These are phyloP conservation scores for Pammene fasciana DNA, from an alignment of 2,888 invertebrate species.

Conservation along the genomic window DNA sequence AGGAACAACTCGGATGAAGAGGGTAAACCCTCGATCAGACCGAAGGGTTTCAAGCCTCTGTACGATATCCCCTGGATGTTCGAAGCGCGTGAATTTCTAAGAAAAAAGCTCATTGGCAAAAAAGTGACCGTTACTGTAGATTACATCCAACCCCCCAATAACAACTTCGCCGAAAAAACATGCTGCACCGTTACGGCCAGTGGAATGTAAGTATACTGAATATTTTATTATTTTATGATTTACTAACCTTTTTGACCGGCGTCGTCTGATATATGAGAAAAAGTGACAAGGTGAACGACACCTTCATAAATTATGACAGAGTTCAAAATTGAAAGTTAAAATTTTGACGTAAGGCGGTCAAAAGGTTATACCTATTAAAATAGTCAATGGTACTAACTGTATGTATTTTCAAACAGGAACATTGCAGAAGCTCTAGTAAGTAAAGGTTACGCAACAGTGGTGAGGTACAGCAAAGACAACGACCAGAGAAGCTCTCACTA, in stretches of 20 bases:
- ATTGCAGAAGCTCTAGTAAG: slow-evolving; percentile 96
- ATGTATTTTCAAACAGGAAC: slow-evolving; percentile 85
- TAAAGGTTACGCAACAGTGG: slow-evolving; percentile 96
- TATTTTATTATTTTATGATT: too few species aligned
- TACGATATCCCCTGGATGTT: slow-evolving; percentile 99
- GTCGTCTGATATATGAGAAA: too few species aligned
- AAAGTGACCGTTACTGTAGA: slow-evolving; percentile 96
- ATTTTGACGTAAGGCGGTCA: too few species aligned
- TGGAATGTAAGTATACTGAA: slow-evolving; percentile 64
- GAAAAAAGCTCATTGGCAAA: slow-evolving; percentile 97
- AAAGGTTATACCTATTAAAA: too few species aligned
- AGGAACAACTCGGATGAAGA: slow-evolving; percentile 85
- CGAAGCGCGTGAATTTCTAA: slow-evolving; percentile 97
- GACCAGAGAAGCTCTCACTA: slow-evolving; percentile 97
- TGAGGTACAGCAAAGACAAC: slow-evolving; percentile 97
- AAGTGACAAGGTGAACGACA: too few species aligned
- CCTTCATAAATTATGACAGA: too few species aligned
- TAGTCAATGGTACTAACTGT: background rate
- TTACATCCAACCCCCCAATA: slow-evolving; percentile 97
- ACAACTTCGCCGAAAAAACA: slow-evolving; percentile 96
- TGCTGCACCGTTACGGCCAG: slow-evolving; percentile 96
- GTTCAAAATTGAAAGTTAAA: too few species aligned
- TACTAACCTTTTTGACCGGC: too few species aligned
- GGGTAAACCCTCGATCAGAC: slow-evolving; percentile 86
- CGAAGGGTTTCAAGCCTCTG: slow-evolving; percentile 92